Conservation (phyloP, 2,888 invertebrate species). For the Protophormia terraenovae region DNA sequence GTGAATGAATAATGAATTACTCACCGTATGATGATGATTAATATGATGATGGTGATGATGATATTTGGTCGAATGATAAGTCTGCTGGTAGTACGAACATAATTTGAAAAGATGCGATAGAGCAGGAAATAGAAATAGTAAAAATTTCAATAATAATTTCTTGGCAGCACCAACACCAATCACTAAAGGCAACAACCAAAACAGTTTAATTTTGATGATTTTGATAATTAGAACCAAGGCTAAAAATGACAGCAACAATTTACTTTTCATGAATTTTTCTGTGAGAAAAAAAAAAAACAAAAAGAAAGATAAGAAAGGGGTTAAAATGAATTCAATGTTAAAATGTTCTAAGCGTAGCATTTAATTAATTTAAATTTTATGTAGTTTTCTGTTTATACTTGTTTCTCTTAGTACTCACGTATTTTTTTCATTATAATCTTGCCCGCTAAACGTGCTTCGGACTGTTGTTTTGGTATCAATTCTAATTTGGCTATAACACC, state of each 20-base stretch:
- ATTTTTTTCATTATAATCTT: constrained; percentile 83
- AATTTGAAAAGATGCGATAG: constrained; percentile 91
- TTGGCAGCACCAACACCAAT: constrained; percentile 92
- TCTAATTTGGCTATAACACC: constrained; percentile 90
- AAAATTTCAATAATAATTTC: constrained; percentile 89
- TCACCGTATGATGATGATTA: constrained; percentile 87
- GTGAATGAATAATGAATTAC: constrained; percentile 69
- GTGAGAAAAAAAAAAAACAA: constrained; percentile 79
- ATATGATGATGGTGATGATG: constrained; percentile 92
- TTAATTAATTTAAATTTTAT: background rate
- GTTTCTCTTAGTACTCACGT: constrained; percentile 74
- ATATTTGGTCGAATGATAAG: constrained; percentile 87
- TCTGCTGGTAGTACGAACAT: constrained; percentile 91
- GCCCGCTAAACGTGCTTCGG: constrained; percentile 82
- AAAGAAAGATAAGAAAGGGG: too few relatives aligned
- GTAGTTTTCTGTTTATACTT: background rate
- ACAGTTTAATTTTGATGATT: constrained; percentile 89
- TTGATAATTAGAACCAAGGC: constrained; percentile 90
- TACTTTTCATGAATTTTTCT: constrained; percentile 90
- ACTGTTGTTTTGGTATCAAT: constrained; percentile 83
- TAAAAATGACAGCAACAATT: constrained; percentile 87
- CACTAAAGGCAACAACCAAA: constrained; percentile 90
- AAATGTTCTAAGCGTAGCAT: too few relatives aligned
- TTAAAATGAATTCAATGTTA: too few relatives aligned
- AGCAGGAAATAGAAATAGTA: constrained; percentile 91